These are phyloP conservation scores for Sylvilagus bachmani DNA, from an alignment of 2,113 vertebrate genomes.

Conservation along the genomic window DNA sequence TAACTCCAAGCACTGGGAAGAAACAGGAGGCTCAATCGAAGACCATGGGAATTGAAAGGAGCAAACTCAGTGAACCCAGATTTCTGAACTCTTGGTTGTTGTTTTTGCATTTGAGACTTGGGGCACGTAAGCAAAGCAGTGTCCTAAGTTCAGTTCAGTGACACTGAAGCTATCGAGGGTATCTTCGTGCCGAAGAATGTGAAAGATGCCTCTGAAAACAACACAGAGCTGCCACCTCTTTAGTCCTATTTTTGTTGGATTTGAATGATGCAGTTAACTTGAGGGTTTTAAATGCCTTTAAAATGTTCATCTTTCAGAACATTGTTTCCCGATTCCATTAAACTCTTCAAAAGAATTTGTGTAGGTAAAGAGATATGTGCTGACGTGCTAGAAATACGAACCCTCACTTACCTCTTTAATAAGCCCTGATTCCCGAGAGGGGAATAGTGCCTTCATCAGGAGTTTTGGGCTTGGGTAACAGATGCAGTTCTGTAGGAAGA, in stretches of 20 bases:
- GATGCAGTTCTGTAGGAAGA: background rate
- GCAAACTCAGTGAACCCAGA: background rate
- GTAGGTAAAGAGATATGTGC: background rate
- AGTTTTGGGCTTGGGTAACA: background rate
- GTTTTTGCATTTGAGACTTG: background rate
- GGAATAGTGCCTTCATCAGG: background rate
- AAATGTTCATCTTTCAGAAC: constrained; percentile 58
- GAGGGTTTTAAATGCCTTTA: constrained; percentile 43
- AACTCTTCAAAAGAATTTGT: constrained; percentile 18
- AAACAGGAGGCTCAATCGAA: background rate
- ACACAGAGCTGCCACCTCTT: background rate
- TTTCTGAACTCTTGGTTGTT: constrained; percentile 36
- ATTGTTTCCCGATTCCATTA: constrained; percentile 22
- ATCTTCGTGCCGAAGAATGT: background rate
- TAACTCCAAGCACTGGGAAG: constrained; percentile 16
- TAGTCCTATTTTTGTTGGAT: constrained; percentile 46
- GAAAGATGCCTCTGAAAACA: constrained; percentile 38
- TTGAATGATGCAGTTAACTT: constrained; percentile 42
- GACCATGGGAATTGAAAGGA: background rate
- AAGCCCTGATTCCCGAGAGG: constrained; percentile 1
- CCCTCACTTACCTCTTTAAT: background rate
- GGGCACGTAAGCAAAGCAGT: background rate
- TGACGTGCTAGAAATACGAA: constrained; percentile 7
- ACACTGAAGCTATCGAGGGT: background rate
- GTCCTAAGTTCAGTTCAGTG: constrained; percentile 35